Evolutionary conservation across 2,888 invertebrate species (phyloP), one percentile per base, ranked within the genome.

Genomic region (Meiosimyza platycephala): DNA sequence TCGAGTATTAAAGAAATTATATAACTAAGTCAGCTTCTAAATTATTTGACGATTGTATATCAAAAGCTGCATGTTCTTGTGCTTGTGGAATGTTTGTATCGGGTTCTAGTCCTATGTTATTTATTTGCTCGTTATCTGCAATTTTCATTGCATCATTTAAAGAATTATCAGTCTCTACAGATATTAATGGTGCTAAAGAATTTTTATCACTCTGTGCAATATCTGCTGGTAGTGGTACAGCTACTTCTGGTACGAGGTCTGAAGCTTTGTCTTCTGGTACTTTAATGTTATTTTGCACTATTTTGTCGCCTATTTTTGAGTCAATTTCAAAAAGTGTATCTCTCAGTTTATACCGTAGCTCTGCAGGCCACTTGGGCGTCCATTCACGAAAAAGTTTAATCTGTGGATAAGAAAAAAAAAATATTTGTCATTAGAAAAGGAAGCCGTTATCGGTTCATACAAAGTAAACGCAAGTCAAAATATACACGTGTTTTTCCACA

Each of bases 371-470:
- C 79, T 92, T 91, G 16, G 91, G 90, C 80, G 92, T 93, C 95
- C 95, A 95, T 86, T 95, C 94, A 80, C 92, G 92, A 82, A 95
- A 95, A 59, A 95, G 86, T 87, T 95, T 95, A 64, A 93, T 91
- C 93, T 93, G 85, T 76, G 87, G 65, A 64, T 52, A 12, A 72
- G 47, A 69, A 3, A n/a, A 57, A 69, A 54, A 1, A 62, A 48
- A 54, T n/a, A 59, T 40, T 66, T 40, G 5, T 9, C 1, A 40
- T 2, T 1, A 40, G 9, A 40, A 40, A n/a, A n/a, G n/a, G n/a
- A n/a, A n/a, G n/a, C n/a, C n/a, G n/a, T n/a, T n/a, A n/a, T n/a
- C n/a, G n/a, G n/a, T n/a, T n/a, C n/a, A n/a, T n/a, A n/a, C n/a
- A n/a, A n/a, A n/a, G n/a, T n/a, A n/a, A n/a, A n/a, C n/a, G n/a